Evolutionary conservation across 2,113 vertebrate genomes (phyloP).

Genomic region (Artemisiospiza belli): DNA sequence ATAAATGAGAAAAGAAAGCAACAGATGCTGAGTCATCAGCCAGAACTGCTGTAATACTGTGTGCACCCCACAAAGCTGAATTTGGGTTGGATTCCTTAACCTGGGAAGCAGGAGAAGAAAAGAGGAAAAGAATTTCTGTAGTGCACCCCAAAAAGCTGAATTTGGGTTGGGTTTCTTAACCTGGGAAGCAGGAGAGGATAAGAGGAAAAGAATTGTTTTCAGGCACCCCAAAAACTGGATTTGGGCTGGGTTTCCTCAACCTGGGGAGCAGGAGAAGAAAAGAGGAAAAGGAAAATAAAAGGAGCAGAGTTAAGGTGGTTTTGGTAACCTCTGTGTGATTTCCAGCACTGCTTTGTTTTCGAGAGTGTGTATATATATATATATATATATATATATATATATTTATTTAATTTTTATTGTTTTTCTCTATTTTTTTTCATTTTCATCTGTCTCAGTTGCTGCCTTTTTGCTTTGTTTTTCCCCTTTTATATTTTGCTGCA

Average conservation of each 20-base stretch:
- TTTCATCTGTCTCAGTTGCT: not conserved
- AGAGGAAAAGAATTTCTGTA: fast-evolving
- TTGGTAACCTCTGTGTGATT: not conserved
- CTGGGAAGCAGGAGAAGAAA: no score
- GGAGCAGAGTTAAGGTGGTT: not conserved
- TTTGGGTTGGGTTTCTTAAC: not conserved
- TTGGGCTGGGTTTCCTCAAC: not conserved
- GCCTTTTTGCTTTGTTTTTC: not conserved
- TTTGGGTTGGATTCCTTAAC: no score
- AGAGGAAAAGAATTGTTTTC: not conserved
- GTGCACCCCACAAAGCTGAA: not conserved
- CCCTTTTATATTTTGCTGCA: not conserved
- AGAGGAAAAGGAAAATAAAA: fast-evolving
- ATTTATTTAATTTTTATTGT: not conserved
- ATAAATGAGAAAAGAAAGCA: not conserved
- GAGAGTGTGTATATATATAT: not conserved
- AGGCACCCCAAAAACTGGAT: not conserved
- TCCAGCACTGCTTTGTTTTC: not conserved
- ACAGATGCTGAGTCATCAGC: slow-evolving; percentile 24
- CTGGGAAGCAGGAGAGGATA: not conserved
- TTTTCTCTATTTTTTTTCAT: not conserved
- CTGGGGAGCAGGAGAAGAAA: not conserved
- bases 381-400: not conserved
- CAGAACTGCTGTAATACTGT: fast-evolving
- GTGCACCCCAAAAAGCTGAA: not conserved